Percentiles rank a stretch among this genome's conserved stretches.
These are phyloP conservation scores for Caenorhabditis angaria DNA, from an alignment of 2,888 invertebrate genomes.

Conservation along the genomic window DNA sequence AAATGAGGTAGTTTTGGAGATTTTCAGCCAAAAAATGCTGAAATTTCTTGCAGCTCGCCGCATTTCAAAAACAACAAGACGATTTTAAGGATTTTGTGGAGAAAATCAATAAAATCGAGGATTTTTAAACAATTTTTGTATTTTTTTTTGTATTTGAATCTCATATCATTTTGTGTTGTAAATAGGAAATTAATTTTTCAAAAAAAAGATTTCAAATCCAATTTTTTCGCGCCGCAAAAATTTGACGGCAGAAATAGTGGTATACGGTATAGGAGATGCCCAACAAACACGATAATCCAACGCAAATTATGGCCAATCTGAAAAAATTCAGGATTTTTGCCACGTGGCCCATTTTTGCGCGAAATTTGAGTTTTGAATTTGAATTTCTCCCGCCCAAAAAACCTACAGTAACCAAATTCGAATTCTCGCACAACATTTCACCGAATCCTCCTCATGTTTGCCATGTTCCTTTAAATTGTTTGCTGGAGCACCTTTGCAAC, in stretches of 20 bases:
- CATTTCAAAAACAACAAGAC: too few relatives aligned
- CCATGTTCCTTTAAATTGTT: too few relatives aligned
- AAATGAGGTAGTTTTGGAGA: too few relatives aligned
- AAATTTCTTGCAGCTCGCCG: too few relatives aligned
- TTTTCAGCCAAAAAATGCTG: too few relatives aligned
- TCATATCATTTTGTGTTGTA: too few relatives aligned
- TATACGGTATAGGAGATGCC: constrained; percentile 51
- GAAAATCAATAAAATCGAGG: too few relatives aligned
- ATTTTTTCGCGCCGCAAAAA: not conserved
- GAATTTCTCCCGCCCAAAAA: not conserved
- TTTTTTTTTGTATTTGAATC: constrained; percentile 14
- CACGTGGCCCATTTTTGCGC: not conserved
- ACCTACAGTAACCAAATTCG: constrained; percentile 60
- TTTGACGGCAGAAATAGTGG: constrained; percentile 42
- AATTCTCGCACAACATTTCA: constrained; percentile 48
- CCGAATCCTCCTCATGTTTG: too few relatives aligned
- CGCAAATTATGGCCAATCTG: constrained; percentile 57
- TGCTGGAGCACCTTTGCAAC: constrained; percentile 36
- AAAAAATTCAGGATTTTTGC: too few relatives aligned
- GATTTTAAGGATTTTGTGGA: too few relatives aligned
- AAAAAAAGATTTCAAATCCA: constrained; percentile 7
- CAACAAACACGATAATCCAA: constrained; percentile 47
- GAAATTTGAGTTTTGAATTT: not conserved
- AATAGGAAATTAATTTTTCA: too few relatives aligned
- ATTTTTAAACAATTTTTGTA: constrained; percentile 2